Percentiles rank a stretch among this genome's conserved stretches.
phyloP scores from a whole-genome alignment of 2,113 vertebrate genomes.

The Poeciliopsis prolifica region DNA sequence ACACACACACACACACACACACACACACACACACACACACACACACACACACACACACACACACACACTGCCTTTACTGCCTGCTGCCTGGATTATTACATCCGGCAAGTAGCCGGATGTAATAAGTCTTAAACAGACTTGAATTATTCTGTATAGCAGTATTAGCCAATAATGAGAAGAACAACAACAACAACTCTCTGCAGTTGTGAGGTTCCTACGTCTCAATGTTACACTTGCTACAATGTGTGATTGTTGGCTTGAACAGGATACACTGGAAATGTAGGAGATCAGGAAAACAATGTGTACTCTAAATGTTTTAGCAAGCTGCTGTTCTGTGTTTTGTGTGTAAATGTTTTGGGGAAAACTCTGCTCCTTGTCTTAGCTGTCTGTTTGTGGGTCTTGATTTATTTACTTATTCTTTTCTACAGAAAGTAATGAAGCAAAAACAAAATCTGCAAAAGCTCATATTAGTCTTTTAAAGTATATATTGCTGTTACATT shows the following conservation, averaged over 20 bases:
- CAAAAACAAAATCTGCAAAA: background rate
- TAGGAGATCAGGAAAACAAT: background rate
- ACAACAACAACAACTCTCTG: slow-evolving; percentile 4
- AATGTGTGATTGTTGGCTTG: slow-evolving; percentile 11
- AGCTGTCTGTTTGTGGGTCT: slow-evolving; percentile 5
- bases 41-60: no score
- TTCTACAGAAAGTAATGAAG: slow-evolving; percentile 1
- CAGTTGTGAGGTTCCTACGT: background rate
- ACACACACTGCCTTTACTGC: slow-evolving; percentile 2
- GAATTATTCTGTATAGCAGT: slow-evolving; percentile 7
- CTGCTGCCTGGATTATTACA: slow-evolving; percentile 7
- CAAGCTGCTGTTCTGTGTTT: slow-evolving; percentile 26
- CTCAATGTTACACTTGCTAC: background rate
- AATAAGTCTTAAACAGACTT: background rate
- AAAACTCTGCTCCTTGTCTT: background rate
- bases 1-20: background rate
- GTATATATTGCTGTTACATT: slow-evolving; percentile 26
- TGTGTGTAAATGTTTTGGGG: slow-evolving; percentile 37
- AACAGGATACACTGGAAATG: background rate
- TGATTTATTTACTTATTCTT: slow-evolving; percentile 18
- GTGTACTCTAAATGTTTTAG: slow-evolving; percentile 38
- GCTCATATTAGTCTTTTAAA: background rate
- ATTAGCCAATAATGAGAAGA: background rate
- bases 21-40: background rate
- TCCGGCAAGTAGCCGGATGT: background rate